Evolutionary conservation across 2,113 vertebrate genomes (phyloP), one percentile per base, ranked within the genome.

Genomic region (Cynocephalus volans): DNA sequence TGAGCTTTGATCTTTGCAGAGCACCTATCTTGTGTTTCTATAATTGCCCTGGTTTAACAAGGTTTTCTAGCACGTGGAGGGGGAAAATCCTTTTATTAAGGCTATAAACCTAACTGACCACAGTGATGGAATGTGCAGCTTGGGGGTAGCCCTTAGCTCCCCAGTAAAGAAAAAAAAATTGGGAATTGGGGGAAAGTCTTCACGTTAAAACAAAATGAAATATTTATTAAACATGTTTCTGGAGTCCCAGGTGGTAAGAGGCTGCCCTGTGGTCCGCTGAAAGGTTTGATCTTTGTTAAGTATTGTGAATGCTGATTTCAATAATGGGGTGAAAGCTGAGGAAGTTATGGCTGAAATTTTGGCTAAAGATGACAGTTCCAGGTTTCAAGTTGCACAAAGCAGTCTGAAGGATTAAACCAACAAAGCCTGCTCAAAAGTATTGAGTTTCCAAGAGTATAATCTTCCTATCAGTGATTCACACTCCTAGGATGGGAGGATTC

Each of bases 261-360:
- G 96, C 98, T 98, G 97, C 97, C 96, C 96, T 98, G 97, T 98
- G 98, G 98, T 98, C 97, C 41, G 98, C 90, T 98, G 98, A 98
- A 99, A 98, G 98, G 98, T 98, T 99, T 99, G 99, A 99, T 99
- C 98, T 99, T 98, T 98, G 97, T 98, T 97, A 98, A 98, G 97
- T 92, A 98, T 98, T 96, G 97, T 98, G 98, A 99, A 98, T 97
- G 89, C 98, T 97, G 97, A 98, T 98, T 98, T 98, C 98, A 98
- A 98, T 98, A 98, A 98, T 98, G 95, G 98, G 96, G 98, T 98
- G 99, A 99, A 99, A 99, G 98, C 98, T 97, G 97, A 99, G 98
- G 99, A 99, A 98, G 98, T 98, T 98, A 98, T 94, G 98, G 99
- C 98, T 98, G 99, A 99, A 99, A 96, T 99, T 99, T 99, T 99